Conservation (phyloP, 1,140 invertebrate genomes). For the Wasmannia auropunctata region DNA sequence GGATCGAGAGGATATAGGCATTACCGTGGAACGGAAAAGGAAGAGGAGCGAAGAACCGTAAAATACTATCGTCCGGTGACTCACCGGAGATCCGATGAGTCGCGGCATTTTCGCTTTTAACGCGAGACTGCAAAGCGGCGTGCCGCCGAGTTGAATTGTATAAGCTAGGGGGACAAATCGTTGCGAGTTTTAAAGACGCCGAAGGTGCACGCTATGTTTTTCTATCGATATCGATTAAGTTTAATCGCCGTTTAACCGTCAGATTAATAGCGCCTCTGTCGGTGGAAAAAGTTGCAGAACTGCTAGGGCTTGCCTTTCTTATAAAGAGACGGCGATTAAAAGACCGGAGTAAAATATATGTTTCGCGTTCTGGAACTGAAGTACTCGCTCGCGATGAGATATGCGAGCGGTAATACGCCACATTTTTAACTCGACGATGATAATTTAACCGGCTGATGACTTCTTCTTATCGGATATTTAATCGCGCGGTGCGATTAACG, state of each 20-base stretch:
- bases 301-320: neutral
- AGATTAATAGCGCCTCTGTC: neutral
- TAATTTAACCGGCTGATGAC: neutral
- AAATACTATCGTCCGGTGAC: slow-evolving; percentile 36
- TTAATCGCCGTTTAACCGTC: neutral
- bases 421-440: neutral
- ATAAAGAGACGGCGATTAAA: neutral
- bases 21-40: slow-evolving; percentile 24
- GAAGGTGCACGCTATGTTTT: neutral
- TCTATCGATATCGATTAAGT: neutral
- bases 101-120: slow-evolving; percentile 48
- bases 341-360: slow-evolving; percentile 12
- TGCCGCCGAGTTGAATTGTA: slow-evolving; percentile 10
- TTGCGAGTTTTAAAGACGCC: no score
- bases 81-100: slow-evolving; percentile 42
- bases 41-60: slow-evolving; percentile 9
- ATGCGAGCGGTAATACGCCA: neutral
- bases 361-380: neutral
- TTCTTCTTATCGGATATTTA: neutral
- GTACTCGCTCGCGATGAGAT: neutral
- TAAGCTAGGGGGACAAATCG: neutral
- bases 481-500: neutral
- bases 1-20: slow-evolving; percentile 59
- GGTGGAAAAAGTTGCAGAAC: neutral
- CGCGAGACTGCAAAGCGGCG: slow-evolving; percentile 8